A percentile compares a stretch with the other conserved stretches of the same genome.
Evolutionary conservation across 2,113 vertebrate species (phyloP).

Genomic region (Cyanoliseus patagonus): DNA sequence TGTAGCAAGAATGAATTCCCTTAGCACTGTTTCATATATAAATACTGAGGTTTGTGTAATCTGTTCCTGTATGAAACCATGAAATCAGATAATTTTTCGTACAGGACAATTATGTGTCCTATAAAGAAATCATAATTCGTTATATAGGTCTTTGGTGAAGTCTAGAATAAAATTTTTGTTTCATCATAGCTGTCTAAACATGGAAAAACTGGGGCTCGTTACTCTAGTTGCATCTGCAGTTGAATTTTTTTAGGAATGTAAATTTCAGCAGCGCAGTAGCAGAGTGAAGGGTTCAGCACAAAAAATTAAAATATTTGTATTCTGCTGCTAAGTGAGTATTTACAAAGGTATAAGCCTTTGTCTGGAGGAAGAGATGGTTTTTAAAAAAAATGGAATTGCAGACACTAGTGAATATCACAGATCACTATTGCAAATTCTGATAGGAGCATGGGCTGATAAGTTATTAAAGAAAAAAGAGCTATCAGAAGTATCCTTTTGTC

Average conservation of each 20-base stretch:
- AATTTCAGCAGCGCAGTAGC: neutral
- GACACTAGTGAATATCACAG: neutral
- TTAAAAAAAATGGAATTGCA: neutral
- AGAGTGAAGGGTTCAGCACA: neutral
- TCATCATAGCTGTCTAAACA: neutral
- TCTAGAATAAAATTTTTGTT: neutral
- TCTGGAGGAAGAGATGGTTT: neutral
- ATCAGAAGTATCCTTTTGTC: neutral
- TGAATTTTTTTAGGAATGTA: neutral
- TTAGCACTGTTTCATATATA: conserved; percentile 43
- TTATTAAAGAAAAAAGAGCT: neutral
- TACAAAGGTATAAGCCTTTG: neutral
- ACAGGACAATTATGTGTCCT: neutral
- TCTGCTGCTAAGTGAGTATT: neutral
- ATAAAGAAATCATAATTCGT: conserved; percentile 4
- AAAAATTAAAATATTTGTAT: neutral
- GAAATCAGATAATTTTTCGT: conserved; percentile 7
- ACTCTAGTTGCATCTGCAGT: neutral
- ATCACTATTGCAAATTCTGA: neutral
- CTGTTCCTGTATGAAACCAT: neutral
- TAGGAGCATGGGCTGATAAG: neutral
- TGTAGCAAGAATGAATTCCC: conserved; percentile 72
- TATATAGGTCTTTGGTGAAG: neutral
- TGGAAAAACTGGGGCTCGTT: neutral
- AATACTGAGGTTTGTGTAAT: neutral